Percentiles rank a stretch among this genome's conserved stretches.
phyloP scores from a whole-genome alignment of 2,113 vertebrate species.

The rabbit (Oryctolagus cuniculus) region DNA sequence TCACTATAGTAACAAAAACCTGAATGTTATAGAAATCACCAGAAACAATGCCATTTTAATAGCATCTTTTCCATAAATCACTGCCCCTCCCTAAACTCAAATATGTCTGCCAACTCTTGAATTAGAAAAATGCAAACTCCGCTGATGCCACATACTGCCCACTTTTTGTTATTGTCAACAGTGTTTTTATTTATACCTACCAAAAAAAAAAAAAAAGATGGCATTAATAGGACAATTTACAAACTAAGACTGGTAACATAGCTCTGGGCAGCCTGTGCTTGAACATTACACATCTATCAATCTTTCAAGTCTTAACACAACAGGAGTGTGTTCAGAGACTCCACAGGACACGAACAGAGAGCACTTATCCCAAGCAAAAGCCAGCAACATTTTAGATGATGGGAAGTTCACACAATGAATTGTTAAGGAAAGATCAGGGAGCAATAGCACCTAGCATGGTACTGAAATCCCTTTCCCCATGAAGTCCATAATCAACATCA shows the following conservation, averaged over 20 bases:
- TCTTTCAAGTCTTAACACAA: slow-evolving; percentile 88
- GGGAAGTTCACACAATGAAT: slow-evolving; percentile 83
- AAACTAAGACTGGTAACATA: slow-evolving; percentile 90
- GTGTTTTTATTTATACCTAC: slow-evolving; percentile 93
- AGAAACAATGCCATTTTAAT: background rate
- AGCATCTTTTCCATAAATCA: background rate
- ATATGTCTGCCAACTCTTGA: background rate
- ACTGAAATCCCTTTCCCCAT: slow-evolving; percentile 71
- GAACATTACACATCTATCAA: slow-evolving; percentile 86
- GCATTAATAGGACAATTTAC: slow-evolving; percentile 92
- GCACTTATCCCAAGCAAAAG: slow-evolving; percentile 87
- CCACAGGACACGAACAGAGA: slow-evolving; percentile 82
- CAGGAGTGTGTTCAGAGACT: slow-evolving; percentile 91
- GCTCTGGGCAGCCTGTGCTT: slow-evolving; percentile 89
- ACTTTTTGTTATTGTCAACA: slow-evolving; percentile 88
- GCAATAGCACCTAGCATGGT: slow-evolving; percentile 70
- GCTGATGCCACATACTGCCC: background rate
- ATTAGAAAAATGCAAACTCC: background rate
- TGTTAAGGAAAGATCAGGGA: slow-evolving; percentile 79
- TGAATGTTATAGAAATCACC: no score
- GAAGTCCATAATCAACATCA: slow-evolving; percentile 37
- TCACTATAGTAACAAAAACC: no score
- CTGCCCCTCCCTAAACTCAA: background rate
- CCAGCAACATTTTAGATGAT: slow-evolving; percentile 85
- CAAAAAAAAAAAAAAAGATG: slow-evolving; percentile 92